These are phyloP conservation scores for Anthoscopus minutus DNA, from an alignment of 2,113 vertebrate species.

Conservation along the genomic window DNA sequence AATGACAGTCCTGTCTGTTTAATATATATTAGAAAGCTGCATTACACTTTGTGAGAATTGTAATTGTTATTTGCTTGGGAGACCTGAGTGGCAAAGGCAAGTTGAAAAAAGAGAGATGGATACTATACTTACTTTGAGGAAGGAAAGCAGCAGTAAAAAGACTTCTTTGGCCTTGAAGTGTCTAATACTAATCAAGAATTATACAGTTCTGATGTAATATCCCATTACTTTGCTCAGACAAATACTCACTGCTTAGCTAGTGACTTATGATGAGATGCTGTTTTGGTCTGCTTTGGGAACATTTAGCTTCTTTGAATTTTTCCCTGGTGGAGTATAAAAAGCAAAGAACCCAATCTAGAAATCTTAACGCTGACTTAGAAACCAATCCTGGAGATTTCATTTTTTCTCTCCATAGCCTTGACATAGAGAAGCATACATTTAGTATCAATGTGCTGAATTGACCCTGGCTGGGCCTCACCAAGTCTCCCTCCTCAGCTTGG, in stretches of 20 bases:
- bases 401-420: not conserved
- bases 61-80: slow-evolving; percentile 24
- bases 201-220: not conserved
- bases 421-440: not conserved
- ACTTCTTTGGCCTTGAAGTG: not conserved
- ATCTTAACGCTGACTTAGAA: not conserved
- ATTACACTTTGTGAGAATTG: slow-evolving; percentile 17
- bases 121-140: not conserved
- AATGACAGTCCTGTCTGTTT: not conserved
- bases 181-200: not conserved
- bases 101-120: slow-evolving; percentile 11
- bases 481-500: not conserved
- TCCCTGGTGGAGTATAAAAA: not conserved
- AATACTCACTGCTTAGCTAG: not conserved
- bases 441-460: not conserved
- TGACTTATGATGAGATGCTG: not conserved
- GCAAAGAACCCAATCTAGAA: not conserved
- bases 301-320: not conserved
- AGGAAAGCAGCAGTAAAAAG: not conserved
- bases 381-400: not conserved
- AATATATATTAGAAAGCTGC: not conserved
- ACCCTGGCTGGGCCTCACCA: not conserved
- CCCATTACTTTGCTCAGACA: not conserved
- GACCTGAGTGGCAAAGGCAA: slow-evolving; percentile 10
- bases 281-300: not conserved